These are phyloP conservation scores for Nematopogon swammerdamellus DNA, from an alignment of 2,888 invertebrate species.

Conservation along the genomic window DNA sequence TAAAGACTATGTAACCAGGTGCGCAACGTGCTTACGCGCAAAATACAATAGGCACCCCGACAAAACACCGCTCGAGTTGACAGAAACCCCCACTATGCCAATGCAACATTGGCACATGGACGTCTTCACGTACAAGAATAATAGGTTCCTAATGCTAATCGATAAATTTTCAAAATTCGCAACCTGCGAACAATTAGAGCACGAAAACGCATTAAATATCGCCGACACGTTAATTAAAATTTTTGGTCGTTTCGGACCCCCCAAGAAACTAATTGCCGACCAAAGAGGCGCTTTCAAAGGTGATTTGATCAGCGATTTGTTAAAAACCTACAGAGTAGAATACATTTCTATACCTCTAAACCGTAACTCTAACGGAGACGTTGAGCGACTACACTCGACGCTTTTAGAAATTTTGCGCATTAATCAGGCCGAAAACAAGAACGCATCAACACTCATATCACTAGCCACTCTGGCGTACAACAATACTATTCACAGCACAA, in stretches of 20 bases:
- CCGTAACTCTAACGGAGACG: neutral
- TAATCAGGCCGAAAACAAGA: no score
- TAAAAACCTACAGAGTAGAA: neutral
- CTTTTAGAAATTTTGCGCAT: no score
- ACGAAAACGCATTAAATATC: neutral
- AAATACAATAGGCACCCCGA: no score
- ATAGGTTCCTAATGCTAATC: neutral
- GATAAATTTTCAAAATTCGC: constrained; percentile 1
- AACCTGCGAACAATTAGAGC: neutral
- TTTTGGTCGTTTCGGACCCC: neutral
- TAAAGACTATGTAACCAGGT: neutral
- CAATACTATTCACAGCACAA: neutral
- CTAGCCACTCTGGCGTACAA: neutral
- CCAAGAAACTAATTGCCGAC: neutral
- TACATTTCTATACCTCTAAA: neutral
- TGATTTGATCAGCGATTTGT: neutral
- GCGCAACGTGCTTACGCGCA: neutral
- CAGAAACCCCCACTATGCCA: no score
- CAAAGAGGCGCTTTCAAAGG: neutral
- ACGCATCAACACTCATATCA: neutral
- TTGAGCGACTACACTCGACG: neutral
- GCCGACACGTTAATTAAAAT: neutral
- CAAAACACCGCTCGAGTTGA: no score
- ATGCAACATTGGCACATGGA: neutral
- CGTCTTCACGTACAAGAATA: neutral